Conservation (phyloP, 2,113 vertebrate species). For the Chamaetylas fuelleborni region DNA sequence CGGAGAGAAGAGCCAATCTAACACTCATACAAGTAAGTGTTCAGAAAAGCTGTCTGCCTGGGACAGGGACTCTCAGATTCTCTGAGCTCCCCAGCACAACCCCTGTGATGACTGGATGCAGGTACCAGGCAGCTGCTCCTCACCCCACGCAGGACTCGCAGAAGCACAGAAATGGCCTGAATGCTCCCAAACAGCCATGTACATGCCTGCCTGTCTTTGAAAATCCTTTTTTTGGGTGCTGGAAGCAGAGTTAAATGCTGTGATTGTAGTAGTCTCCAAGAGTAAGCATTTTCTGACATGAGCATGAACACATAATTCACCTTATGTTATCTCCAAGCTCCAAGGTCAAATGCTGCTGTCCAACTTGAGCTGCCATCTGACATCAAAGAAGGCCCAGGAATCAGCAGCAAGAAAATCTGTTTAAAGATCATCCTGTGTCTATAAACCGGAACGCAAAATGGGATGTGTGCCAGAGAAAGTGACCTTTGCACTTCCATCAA, state of each 20-base stretch:
- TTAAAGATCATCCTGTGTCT: not conserved
- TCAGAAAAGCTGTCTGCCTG: not conserved
- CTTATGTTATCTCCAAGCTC: not conserved
- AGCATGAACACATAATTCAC: not conserved
- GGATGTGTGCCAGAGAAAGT: not conserved
- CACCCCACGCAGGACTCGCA: not conserved
- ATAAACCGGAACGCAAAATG: not conserved
- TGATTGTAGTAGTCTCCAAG: not conserved
- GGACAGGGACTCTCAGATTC: not conserved
- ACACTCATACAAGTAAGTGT: not conserved
- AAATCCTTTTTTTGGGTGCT: not conserved
- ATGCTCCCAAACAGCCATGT: not conserved
- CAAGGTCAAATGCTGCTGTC: not conserved
- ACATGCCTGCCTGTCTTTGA: not conserved
- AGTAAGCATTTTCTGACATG: not conserved
- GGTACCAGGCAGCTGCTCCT: not conserved
- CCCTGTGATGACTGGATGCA: not conserved
- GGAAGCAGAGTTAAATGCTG: not conserved
- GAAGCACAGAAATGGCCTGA: not conserved
- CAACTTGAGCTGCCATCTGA: not conserved
- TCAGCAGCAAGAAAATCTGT: not conserved
- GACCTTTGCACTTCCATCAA: not conserved
- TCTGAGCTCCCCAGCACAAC: not conserved
- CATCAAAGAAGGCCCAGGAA: not conserved
- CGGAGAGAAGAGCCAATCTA: not conserved